A percentile compares a stretch with the other conserved stretches of the same genome.
phyloP scores from a whole-genome alignment of 2,888 invertebrate genomes.

The Synanthedon andrenaeformis region DNA sequence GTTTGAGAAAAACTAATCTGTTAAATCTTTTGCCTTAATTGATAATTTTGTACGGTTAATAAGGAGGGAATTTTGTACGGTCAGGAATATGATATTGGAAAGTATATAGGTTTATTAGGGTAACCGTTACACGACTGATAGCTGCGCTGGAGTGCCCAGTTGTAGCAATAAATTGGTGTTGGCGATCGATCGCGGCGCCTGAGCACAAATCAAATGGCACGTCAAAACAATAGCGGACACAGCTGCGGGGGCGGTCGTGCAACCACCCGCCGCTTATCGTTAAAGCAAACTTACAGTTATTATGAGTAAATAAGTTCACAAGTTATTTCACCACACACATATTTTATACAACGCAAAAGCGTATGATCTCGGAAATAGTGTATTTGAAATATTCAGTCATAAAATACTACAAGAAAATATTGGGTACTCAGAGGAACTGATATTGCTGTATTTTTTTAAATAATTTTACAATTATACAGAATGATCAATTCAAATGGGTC shows the following conservation, averaged over 20 bases:
- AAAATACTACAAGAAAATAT: too few relatives aligned
- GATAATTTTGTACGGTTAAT: too few relatives aligned
- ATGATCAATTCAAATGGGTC: too few relatives aligned
- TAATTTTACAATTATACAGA: too few relatives aligned
- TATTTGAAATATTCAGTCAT: too few relatives aligned
- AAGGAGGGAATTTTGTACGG: too few relatives aligned
- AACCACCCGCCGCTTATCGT: slow-evolving; percentile 43
- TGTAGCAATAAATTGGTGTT: slow-evolving; percentile 53
- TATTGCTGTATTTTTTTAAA: too few relatives aligned
- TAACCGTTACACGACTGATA: slow-evolving; percentile 39
- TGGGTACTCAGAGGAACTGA: too few relatives aligned
- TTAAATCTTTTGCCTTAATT: too few relatives aligned
- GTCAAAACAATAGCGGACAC: slow-evolving; percentile 52
- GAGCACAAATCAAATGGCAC: slow-evolving; percentile 60
- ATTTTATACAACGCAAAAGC: not conserved
- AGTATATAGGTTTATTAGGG: slow-evolving; percentile 16
- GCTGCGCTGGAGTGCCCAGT: slow-evolving; percentile 20
- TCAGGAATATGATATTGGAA: too few relatives aligned
- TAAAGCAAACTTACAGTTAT: slow-evolving; percentile 10
- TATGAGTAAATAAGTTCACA: not conserved
- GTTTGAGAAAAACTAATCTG: too few relatives aligned
- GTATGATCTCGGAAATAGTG: not conserved
- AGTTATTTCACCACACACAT: not conserved
- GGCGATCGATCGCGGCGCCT: slow-evolving; percentile 47
- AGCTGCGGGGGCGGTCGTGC: slow-evolving; percentile 57